Evolutionary conservation across 2,113 vertebrate species (phyloP).

Genomic region (Mandrillus leucophaeus): DNA sequence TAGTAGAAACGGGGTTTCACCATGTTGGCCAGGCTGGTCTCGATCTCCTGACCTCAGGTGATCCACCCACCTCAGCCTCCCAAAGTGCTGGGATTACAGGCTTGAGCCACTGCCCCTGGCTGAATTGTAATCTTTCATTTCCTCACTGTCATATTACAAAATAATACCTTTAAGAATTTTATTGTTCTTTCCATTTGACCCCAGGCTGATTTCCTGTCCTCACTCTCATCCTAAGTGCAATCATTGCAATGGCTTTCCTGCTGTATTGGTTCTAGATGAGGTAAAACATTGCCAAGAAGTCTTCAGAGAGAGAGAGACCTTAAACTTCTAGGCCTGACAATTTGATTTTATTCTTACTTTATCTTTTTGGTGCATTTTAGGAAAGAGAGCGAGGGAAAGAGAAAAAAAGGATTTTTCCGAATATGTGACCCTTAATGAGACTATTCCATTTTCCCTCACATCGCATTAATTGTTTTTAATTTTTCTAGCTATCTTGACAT

Average conservation of each 20-base stretch:
- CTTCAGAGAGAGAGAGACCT: background rate
- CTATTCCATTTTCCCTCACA: slow-evolving; percentile 69
- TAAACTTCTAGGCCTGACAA: background rate
- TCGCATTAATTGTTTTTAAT: slow-evolving; percentile 65
- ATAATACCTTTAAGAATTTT: background rate
- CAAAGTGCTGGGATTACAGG: too few species aligned
- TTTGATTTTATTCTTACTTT: slow-evolving; percentile 11
- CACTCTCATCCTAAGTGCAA: background rate
- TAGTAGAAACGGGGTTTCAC: too few species aligned
- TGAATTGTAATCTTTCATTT: background rate
- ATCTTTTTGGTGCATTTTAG: background rate
- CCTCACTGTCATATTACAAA: background rate
- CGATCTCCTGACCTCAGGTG: too few species aligned
- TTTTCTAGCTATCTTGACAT: slow-evolving; percentile 65
- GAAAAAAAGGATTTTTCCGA: background rate
- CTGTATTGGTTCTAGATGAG: background rate
- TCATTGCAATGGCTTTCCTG: background rate
- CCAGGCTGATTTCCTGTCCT: background rate
- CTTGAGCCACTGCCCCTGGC: too few species aligned
- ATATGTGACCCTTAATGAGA: slow-evolving; percentile 54
- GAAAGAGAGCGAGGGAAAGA: background rate
- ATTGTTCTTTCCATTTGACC: background rate
- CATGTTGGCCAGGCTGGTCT: too few species aligned
- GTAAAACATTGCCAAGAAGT: background rate
- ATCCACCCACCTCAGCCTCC: too few species aligned